These are phyloP conservation scores for Oncorhynchus kisutch DNA, from an alignment of 2,113 vertebrate species.

Conservation along the genomic window DNA sequence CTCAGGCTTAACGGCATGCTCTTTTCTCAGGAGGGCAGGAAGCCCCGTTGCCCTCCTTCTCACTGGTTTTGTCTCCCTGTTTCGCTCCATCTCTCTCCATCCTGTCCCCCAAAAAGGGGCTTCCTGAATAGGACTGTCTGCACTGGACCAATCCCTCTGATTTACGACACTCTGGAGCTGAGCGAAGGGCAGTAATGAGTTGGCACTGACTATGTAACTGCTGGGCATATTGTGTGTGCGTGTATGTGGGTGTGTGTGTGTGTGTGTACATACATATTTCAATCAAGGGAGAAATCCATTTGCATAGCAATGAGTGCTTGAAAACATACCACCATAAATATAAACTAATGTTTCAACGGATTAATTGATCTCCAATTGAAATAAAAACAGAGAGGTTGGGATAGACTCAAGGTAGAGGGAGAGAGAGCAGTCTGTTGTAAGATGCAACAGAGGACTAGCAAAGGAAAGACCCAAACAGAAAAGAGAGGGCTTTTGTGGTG, in stretches of 20 bases:
- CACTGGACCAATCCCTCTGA: background rate
- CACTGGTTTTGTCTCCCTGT: background rate
- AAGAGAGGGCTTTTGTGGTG: slow-evolving; percentile 37
- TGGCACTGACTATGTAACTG: background rate
- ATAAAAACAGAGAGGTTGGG: background rate
- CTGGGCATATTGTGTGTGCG: background rate
- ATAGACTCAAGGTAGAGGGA: background rate
- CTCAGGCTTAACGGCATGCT: background rate
- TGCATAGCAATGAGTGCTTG: background rate
- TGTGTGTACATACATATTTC: background rate
- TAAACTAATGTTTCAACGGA: background rate
- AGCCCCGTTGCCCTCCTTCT: background rate
- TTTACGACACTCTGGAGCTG: background rate
- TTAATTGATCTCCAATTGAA: background rate
- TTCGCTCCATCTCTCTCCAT: background rate
- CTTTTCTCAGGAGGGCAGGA: background rate
- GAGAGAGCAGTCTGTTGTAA: too few relatives aligned
- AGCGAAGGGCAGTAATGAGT: background rate
- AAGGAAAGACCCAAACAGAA: slow-evolving; percentile 18
- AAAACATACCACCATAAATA: background rate
- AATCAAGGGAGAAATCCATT: background rate
- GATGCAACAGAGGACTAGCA: background rate
- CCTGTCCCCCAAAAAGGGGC: background rate
- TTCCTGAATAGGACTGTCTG: background rate
- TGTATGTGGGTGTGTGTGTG: background rate